Percentiles rank a stretch among this genome's conserved stretches.
phyloP scores from a whole-genome alignment of 2,888 invertebrate species.

The Myathropa florea region DNA sequence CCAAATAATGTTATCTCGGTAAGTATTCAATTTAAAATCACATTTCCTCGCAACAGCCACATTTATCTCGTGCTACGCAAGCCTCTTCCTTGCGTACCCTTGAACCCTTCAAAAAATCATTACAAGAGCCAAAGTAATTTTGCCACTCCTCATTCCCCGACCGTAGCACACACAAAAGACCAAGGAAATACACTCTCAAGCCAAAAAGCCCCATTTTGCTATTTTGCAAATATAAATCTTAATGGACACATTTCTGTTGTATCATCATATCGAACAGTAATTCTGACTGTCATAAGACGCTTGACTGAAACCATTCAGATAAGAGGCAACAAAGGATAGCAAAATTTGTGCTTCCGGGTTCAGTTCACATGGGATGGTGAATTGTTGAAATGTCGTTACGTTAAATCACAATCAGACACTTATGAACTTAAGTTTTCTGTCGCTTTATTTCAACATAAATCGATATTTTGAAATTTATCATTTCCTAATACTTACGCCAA shows the following conservation, averaged over 20 bases:
- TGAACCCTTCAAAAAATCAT: not conserved
- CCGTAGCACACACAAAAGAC: not conserved
- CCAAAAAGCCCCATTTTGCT: conserved; percentile 10
- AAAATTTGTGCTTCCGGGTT: not conserved
- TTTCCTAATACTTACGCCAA: too few species aligned
- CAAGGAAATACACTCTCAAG: not conserved
- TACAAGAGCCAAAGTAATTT: conserved; percentile 24
- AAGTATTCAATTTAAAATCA: conserved; percentile 43
- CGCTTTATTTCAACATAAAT: not conserved
- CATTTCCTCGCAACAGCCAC: conserved; percentile 17
- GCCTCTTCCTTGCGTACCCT: too few species aligned
- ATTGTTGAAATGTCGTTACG: conserved; percentile 24
- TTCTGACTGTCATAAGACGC: conserved; percentile 48
- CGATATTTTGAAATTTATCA: too few species aligned
- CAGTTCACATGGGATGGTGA: not conserved
- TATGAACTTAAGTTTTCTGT: not conserved
- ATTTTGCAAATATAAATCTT: conserved; percentile 37
- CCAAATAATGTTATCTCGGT: conserved; percentile 36
- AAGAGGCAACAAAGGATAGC: conserved; percentile 18
- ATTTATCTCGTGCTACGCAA: conserved; percentile 5
- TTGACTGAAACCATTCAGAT: conserved; percentile 47
- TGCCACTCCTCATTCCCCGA: not conserved
- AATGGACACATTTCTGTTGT: conserved; percentile 47
- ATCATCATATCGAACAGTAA: conserved; percentile 43
- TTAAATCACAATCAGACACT: conserved; percentile 34